phyloP scores from a whole-genome alignment of 2,797 vertebrate species.

The Danionella dracula region DNA sequence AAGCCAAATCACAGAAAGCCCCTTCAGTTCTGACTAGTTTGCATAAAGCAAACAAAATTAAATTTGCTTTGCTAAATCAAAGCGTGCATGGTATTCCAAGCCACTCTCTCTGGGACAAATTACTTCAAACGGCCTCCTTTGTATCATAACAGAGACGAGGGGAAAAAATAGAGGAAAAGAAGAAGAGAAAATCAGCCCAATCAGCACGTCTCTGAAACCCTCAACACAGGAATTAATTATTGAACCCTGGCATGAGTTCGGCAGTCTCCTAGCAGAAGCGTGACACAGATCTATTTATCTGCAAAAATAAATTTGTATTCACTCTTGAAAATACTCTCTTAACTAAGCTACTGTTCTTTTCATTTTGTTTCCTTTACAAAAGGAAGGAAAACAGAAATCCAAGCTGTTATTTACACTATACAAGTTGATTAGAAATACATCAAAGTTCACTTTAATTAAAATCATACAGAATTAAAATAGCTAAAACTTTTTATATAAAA shows the following conservation, averaged over 20 bases:
- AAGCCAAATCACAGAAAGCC: slow-evolving; percentile 49
- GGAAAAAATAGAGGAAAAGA: slow-evolving; percentile 62
- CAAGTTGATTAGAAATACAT: no score
- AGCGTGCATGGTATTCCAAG: slow-evolving; percentile 95
- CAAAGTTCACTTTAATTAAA: no score
- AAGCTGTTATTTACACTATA: not conserved
- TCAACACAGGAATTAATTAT: slow-evolving; percentile 98
- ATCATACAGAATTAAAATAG: no score
- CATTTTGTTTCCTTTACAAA: not conserved
- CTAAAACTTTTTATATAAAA: no score
- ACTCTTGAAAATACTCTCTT: slow-evolving; percentile 65
- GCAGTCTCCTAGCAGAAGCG: slow-evolving; percentile 77
- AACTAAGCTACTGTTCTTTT: slow-evolving; percentile 44
- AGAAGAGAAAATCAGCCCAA: slow-evolving; percentile 85
- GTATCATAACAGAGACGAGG: slow-evolving; percentile 98
- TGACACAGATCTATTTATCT: slow-evolving; percentile 69
- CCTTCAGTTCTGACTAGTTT: slow-evolving; percentile 91
- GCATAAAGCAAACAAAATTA: slow-evolving; percentile 99
- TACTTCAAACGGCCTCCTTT: slow-evolving; percentile 99
- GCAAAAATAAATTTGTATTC: slow-evolving; percentile 63
- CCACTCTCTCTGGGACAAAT: slow-evolving; percentile 99
- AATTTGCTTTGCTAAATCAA: slow-evolving; percentile 99
- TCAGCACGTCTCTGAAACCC: slow-evolving; percentile 94
- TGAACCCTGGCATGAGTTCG: slow-evolving; percentile 86
- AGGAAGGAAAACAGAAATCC: not conserved